phyloP scores from a whole-genome alignment of 2,797 vertebrate species.

The Melanotaenia boesemani region DNA sequence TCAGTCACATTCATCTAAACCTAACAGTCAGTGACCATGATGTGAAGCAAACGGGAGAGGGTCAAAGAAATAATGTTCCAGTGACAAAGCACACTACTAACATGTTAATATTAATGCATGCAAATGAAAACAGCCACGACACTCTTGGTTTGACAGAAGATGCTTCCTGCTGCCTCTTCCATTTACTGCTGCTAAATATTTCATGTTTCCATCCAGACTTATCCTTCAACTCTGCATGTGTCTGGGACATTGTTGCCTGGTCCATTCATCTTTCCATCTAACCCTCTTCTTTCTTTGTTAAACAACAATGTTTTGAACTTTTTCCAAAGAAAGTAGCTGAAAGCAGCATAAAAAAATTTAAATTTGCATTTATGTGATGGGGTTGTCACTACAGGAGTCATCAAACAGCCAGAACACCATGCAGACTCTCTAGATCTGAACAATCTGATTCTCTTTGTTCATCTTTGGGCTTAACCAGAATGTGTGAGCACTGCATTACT shows the following conservation, averaged over 20 bases:
- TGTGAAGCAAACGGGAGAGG: slow-evolving; percentile 6
- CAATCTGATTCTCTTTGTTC: too few species aligned
- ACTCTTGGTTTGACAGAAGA: slow-evolving; percentile 24
- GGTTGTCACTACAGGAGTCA: neutral
- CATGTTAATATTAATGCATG: slow-evolving; percentile 64
- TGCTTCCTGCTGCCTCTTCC: slow-evolving; percentile 36
- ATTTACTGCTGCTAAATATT: slow-evolving; percentile 73
- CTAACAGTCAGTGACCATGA: neutral
- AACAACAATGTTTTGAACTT: neutral
- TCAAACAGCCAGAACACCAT: neutral
- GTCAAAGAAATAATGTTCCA: slow-evolving; percentile 22
- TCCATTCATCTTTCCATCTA: neutral
- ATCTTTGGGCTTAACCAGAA: too few species aligned
- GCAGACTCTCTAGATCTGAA: neutral
- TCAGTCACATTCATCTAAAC: slow-evolving; percentile 12
- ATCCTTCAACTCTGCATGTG: slow-evolving; percentile 41
- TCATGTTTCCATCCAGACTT: slow-evolving; percentile 56
- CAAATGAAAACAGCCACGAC: slow-evolving; percentile 56
- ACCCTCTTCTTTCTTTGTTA: neutral
- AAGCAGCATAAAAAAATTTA: neutral
- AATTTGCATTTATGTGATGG: neutral
- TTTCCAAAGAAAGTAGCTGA: slow-evolving; percentile 13
- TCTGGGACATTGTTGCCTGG: slow-evolving; percentile 6
- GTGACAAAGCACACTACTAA: slow-evolving; percentile 27
- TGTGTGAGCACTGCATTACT: neutral